A percentile compares a stretch with the other conserved stretches of the same genome.
Conservation (phyloP, 2,113 vertebrate species). For the Lycaon pictus region DNA sequence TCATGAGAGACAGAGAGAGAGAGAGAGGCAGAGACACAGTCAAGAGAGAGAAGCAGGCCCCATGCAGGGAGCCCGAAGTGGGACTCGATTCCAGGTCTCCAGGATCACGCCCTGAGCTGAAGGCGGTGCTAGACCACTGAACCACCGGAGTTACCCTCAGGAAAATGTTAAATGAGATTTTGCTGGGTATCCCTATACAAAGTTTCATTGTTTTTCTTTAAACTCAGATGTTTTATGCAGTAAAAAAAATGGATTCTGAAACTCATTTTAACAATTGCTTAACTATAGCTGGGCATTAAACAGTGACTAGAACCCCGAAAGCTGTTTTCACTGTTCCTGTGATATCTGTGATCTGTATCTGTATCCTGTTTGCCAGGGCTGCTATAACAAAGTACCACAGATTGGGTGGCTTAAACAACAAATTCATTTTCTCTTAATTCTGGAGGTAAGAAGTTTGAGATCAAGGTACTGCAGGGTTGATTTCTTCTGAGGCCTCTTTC, state of each 20-base stretch:
- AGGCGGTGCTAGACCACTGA: too few species aligned
- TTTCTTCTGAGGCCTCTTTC: not conserved
- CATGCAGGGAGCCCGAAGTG: too few species aligned
- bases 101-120: too few species aligned
- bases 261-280: not conserved
- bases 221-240: not conserved
- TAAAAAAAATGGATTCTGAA: not conserved
- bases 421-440: not conserved
- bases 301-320: not conserved
- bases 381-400: not conserved
- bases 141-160: not conserved
- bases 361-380: not conserved
- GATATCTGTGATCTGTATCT: not conserved
- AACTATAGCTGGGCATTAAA: not conserved
- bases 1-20: too few species aligned
- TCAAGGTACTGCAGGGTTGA: not conserved
- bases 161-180: not conserved
- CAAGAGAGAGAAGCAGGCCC: too few species aligned
- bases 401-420: not conserved
- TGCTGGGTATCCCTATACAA: not conserved
- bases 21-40: too few species aligned
- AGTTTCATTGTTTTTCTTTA: not conserved
- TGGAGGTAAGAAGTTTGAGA: not conserved
- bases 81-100: too few species aligned
- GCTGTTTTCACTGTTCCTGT: not conserved